A percentile compares a stretch with the other conserved stretches of the same genome.
Conservation (phyloP, 2,797 vertebrate genomes). For the Phrynocephalus forsythii region DNA sequence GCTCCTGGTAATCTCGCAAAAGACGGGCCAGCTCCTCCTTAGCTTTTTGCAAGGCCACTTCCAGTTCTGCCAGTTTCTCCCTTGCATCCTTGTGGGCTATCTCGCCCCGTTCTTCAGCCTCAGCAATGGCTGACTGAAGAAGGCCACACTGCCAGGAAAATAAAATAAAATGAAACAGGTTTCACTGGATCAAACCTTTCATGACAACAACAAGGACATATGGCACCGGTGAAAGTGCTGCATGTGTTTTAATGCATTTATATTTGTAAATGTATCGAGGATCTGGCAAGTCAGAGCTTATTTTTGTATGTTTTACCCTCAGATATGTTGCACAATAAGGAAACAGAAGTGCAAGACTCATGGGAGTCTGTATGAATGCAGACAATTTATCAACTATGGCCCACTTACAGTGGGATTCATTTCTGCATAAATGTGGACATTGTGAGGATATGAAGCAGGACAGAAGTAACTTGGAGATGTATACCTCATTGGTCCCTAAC, state of each 20-base stretch:
- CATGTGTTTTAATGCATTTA: background rate
- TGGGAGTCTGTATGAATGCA: background rate
- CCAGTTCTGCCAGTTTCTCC: conserved; percentile 54
- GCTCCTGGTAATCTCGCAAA: conserved; percentile 76
- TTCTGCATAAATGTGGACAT: background rate
- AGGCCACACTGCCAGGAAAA: conserved; percentile 50
- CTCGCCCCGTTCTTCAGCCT: conserved; percentile 37
- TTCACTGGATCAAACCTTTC: background rate
- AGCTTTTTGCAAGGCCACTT: conserved; percentile 68
- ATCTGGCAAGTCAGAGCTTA: background rate
- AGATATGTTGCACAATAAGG: no score
- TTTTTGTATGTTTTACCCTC: background rate
- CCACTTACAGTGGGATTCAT: background rate
- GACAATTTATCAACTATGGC: background rate
- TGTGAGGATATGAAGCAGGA: background rate
- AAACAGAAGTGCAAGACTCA: background rate
- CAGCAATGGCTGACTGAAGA: conserved; percentile 61
- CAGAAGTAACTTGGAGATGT: no score
- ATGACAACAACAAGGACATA: background rate
- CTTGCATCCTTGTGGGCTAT: conserved; percentile 38
- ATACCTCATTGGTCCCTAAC: no score
- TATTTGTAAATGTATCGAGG: background rate
- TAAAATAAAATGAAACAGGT: background rate
- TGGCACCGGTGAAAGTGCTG: background rate
- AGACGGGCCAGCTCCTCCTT: conserved; percentile 74